phyloP scores from a whole-genome alignment of 2,797 vertebrate species.

The Enteromius mattozi region DNA sequence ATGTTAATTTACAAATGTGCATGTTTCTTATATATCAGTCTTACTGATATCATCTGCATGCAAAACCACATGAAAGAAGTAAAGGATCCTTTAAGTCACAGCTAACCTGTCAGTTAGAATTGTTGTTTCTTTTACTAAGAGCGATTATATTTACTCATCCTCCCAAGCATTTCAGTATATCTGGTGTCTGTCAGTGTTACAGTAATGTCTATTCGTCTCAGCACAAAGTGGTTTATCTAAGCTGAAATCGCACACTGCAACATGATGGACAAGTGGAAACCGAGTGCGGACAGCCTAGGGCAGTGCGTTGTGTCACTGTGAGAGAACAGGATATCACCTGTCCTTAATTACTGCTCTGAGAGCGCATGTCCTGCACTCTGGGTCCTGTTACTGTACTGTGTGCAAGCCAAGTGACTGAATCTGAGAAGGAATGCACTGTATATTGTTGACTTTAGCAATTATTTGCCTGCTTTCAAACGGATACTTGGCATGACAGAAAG shows the following conservation, averaged over 20 bases:
- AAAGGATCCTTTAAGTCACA: neutral
- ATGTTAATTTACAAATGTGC: neutral
- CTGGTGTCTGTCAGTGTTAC: neutral
- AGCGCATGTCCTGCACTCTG: constrained; percentile 22
- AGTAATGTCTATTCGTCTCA: constrained; percentile 3
- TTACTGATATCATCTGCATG: neutral
- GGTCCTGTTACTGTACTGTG: constrained; percentile 34
- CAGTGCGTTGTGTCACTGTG: constrained; percentile 31
- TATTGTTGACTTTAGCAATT: constrained; percentile 23
- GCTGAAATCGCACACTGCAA: constrained; percentile 49
- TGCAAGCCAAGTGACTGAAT: constrained; percentile 9
- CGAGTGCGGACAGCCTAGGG: constrained; percentile 16
- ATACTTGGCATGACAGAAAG: constrained; percentile 19
- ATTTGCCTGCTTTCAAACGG: constrained; percentile 20
- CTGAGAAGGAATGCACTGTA: constrained; percentile 3
- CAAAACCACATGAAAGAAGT: neutral
- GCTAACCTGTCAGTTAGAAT: neutral
- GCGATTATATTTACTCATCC: constrained; percentile 16
- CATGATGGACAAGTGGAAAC: constrained; percentile 48
- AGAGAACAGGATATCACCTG: constrained; percentile 49
- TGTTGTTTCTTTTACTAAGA: neutral
- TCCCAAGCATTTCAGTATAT: constrained; percentile 4
- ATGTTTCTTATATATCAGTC: neutral
- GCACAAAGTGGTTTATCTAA: constrained; percentile 13
- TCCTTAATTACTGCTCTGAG: constrained; percentile 51